These are phyloP conservation scores for Sphyrna mokarran DNA, from an alignment of 2,113 vertebrate genomes.

Conservation along the genomic window DNA sequence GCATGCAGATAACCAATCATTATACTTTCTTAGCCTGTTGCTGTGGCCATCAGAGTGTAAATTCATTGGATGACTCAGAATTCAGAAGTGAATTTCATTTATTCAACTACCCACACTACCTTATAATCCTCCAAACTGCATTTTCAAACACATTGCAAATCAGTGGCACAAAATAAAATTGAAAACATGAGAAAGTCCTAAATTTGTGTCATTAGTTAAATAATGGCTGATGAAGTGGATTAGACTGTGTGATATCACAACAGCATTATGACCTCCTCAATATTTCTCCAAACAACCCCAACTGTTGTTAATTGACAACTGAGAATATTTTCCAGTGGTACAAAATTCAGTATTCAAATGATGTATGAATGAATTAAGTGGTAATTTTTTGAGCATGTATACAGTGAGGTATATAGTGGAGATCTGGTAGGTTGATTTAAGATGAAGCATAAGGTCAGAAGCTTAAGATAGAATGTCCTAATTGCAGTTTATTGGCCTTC, in stretches of 20 bases:
- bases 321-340: not conserved
- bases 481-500: not conserved
- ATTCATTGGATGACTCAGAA: not conserved
- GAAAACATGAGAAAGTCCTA: not conserved
- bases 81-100: not conserved
- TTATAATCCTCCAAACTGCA: not conserved
- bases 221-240: not conserved
- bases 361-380: not conserved
- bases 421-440: not conserved
- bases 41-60: not conserved
- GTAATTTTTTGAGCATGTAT: not conserved
- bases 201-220: not conserved
- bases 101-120: not conserved
- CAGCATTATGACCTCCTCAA: not conserved
- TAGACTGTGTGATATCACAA: not conserved
- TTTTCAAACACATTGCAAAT: not conserved
- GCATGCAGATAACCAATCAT: conserved; percentile 2
- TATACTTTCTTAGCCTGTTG: conserved; percentile 11
- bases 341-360: not conserved
- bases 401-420: not conserved
- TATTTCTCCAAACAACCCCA: not conserved
- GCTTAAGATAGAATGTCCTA: not conserved
- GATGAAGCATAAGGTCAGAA: not conserved
- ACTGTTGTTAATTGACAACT: not conserved
- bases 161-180: not conserved